Percentiles rank a stretch among this genome's conserved stretches.
phyloP scores from a whole-genome alignment of 1,140 invertebrate species.

The Leptinotarsa lineolata region DNA sequence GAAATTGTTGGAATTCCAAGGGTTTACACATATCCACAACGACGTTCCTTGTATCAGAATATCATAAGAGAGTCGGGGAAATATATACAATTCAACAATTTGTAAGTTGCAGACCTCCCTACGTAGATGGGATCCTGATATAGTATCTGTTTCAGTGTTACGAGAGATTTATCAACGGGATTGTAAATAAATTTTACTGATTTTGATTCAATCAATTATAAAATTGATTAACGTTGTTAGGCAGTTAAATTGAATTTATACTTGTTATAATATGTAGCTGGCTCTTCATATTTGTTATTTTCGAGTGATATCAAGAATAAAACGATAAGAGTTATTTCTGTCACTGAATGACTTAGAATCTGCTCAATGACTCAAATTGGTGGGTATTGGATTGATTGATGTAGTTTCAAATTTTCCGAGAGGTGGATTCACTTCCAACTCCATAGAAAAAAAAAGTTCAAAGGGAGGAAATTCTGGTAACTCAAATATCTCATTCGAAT shows the following conservation, averaged over 20 bases:
- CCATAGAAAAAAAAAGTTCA: neutral
- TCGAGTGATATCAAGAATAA: neutral
- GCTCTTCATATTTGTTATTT: neutral
- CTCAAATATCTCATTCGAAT: neutral
- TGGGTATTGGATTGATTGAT: too few species aligned
- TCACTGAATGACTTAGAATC: neutral
- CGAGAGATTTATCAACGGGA: too few species aligned
- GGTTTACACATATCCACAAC: neutral
- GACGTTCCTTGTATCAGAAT: neutral
- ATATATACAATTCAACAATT: neutral
- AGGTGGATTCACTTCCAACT: neutral
- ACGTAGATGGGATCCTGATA: neutral
- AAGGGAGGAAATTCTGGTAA: neutral
- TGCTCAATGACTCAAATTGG: too few species aligned
- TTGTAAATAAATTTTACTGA: constrained; percentile 9
- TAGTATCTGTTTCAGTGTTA: neutral
- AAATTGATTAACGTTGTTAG: neutral
- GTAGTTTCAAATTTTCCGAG: too few species aligned
- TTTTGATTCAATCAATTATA: neutral
- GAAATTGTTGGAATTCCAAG: constrained; percentile 2
- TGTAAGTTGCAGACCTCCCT: neutral
- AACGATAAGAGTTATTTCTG: neutral
- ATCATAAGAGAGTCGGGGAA: neutral
- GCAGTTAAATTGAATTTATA: neutral
- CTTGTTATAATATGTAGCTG: too few species aligned